Evolutionary conservation across 2,888 invertebrate species (phyloP).

Genomic region (Elysia crispata): DNA sequence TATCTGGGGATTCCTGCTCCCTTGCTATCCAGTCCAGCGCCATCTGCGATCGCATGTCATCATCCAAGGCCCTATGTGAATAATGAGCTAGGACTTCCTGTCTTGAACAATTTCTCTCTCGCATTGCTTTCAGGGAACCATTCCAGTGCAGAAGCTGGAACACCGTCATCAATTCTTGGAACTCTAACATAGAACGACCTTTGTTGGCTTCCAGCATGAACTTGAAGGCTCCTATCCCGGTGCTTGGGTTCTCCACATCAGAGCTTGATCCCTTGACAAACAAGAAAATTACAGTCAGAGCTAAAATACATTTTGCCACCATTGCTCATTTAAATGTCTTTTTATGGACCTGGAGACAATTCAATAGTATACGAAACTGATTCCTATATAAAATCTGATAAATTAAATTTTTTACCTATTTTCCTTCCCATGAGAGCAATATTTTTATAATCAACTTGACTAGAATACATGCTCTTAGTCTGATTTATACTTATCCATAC

Average conservation of each 20-base stretch:
- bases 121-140: constrained; percentile 95
- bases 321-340: no score
- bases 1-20: constrained; percentile 83
- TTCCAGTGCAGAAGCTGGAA: constrained; percentile 98
- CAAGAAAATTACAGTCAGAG: no score
- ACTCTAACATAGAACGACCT: constrained; percentile 93
- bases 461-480: no score
- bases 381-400: no score
- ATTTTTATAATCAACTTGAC: no score
- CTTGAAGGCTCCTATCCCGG: constrained; percentile 85
- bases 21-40: constrained; percentile 94
- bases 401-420: no score
- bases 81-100: constrained; percentile 82
- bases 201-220: constrained; percentile 84
- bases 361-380: no score
- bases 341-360: no score
- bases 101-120: constrained; percentile 94
- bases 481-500: no score
- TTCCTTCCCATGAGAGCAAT: no score
- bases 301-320: no score
- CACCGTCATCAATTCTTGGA: constrained; percentile 98
- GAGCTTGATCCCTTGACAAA: constrained; percentile 64
- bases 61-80: constrained; percentile 84
- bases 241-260: constrained; percentile 83
- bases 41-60: constrained; percentile 95